These are phyloP conservation scores for Rhopalosiphum maidis DNA, from an alignment of 1,140 invertebrate genomes.

Conservation along the genomic window DNA sequence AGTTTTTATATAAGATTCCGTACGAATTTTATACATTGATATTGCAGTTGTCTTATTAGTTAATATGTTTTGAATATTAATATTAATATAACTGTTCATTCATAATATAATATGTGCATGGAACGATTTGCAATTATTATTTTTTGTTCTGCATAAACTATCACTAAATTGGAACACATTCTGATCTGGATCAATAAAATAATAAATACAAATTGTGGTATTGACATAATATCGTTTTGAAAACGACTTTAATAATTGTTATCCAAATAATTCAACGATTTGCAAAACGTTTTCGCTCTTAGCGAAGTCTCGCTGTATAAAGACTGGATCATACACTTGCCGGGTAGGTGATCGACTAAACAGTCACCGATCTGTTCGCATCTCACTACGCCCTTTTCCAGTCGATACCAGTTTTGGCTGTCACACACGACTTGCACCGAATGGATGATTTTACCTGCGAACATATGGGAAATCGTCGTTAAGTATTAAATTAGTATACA, in stretches of 20 bases:
- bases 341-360: not conserved
- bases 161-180: too few relatives aligned
- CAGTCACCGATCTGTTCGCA: conserved; percentile 21
- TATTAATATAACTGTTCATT: too few relatives aligned
- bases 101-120: too few relatives aligned
- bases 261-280: not conserved
- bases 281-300: conserved; percentile 2
- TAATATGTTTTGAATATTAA: too few relatives aligned
- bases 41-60: too few relatives aligned
- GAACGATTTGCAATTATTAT: too few relatives aligned
- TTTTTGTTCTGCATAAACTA: too few relatives aligned
- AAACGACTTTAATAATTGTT: not conserved
- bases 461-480: not conserved
- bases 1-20: too few relatives aligned
- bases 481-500: too few relatives aligned
- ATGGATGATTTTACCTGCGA: not conserved
- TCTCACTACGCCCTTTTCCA: conserved; percentile 35
- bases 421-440: not conserved
- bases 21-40: too few relatives aligned
- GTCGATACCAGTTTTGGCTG: conserved; percentile 18
- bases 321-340: conserved; percentile 38
- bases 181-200: fast-evolving
- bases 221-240: not conserved
- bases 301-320: conserved; percentile 21
- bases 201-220: too few relatives aligned